Conservation (phyloP, 2,888 invertebrate genomes). For the Trachelus stipa region DNA sequence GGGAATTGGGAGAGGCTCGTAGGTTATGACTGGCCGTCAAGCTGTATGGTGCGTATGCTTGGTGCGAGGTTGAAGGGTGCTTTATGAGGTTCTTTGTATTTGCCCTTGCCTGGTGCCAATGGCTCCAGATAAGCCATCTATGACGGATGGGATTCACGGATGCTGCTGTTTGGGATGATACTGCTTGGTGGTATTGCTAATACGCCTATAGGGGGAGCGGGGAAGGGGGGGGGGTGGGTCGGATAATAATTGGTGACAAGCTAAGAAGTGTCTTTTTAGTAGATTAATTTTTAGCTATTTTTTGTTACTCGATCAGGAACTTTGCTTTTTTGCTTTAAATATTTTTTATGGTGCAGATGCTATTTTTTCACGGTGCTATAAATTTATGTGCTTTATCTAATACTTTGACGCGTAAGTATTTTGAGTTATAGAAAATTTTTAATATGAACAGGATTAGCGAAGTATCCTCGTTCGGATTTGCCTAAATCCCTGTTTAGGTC, state of each 20-base stretch:
- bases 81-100: conserved; percentile 7
- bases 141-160: background rate
- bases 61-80: background rate
- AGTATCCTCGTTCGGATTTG: background rate
- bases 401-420: background rate
- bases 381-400: background rate
- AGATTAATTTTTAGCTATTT: background rate
- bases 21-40: background rate
- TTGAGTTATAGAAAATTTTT: background rate
- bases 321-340: background rate
- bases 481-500: background rate
- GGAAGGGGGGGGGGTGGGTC: no score
- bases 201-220: background rate
- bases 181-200: background rate
- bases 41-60: background rate
- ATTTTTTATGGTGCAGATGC: background rate
- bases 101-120: background rate
- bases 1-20: background rate
- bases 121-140: background rate
- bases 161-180: background rate
- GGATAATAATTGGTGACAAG: background rate
- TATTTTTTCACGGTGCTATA: background rate
- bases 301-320: background rate
- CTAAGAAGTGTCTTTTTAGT: background rate
- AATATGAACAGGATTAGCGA: background rate